These are phyloP conservation scores for Trididemnum nubilum DNA, from an alignment of 23 tunicate species.

Conservation along the genomic window DNA sequence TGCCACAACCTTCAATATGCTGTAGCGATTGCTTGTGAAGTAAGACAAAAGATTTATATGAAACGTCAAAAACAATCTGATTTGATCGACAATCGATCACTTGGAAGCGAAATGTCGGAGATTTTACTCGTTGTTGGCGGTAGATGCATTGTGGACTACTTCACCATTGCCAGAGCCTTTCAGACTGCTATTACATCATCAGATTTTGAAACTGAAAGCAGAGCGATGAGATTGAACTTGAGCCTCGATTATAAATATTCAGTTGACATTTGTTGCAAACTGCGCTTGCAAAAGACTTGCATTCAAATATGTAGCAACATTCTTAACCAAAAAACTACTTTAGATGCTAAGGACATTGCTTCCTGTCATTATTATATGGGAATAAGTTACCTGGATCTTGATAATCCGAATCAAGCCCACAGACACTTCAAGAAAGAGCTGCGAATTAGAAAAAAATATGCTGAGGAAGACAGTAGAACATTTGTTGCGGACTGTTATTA, in stretches of 20 bases:
- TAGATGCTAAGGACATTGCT: neutral
- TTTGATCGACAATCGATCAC: conserved; percentile 5
- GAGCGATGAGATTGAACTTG: neutral
- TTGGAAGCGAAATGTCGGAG: conserved; percentile 5
- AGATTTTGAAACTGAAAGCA: neutral
- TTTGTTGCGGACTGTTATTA: conserved; percentile 21
- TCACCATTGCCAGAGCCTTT: conserved; percentile 30
- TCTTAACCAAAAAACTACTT: neutral
- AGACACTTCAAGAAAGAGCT: conserved; percentile 29
- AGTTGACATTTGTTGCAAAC: conserved; percentile 26
- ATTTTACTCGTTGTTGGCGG: conserved; percentile 19
- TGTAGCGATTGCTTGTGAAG: conserved; percentile 71
- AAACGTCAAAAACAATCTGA: conserved; percentile 37
- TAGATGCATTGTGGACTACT: conserved; percentile 22
- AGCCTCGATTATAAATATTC: conserved; percentile 14
- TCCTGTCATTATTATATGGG: conserved; percentile 19
- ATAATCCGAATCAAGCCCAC: neutral
- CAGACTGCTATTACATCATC: conserved; percentile 3
- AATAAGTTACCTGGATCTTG: conserved; percentile 4
- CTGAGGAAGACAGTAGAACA: too few relatives aligned
- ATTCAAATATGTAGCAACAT: conserved; percentile 14
- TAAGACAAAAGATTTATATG: conserved; percentile 60
- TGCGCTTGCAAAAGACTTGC: conserved; percentile 22
- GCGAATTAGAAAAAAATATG: neutral
- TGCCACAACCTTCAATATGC: conserved; percentile 49